phyloP scores from a whole-genome alignment of 2,113 vertebrate genomes.

The Cervus canadensis region DNA sequence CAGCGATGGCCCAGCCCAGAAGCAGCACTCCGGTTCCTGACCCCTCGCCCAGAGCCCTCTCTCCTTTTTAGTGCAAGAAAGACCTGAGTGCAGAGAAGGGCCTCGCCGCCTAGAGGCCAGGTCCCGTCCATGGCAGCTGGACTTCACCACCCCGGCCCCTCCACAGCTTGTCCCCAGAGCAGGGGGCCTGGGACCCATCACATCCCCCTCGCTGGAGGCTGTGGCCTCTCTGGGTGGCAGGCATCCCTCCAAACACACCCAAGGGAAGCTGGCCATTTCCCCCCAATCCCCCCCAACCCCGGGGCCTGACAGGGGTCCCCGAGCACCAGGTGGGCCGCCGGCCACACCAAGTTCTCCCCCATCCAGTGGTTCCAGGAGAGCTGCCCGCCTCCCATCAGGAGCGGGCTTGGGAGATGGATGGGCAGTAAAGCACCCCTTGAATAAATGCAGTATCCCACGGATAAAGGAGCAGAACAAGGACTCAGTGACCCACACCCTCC shows the following conservation, averaged over 20 bases:
- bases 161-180: not conserved
- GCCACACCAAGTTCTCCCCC: not conserved
- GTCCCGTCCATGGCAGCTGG: not conserved
- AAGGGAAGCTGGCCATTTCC: slow-evolving; percentile 12
- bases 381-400: not conserved
- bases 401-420: not conserved
- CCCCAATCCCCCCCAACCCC: not conserved
- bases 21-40: rapidly evolving
- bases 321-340: not conserved
- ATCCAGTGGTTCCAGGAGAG: not conserved
- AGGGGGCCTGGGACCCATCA: not conserved
- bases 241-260: slow-evolving; percentile 8
- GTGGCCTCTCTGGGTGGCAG: not conserved
- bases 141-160: rapidly evolving
- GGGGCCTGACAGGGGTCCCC: not conserved
- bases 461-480: not conserved
- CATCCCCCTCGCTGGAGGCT: not conserved
- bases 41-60: not conserved
- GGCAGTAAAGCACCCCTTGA: not conserved
- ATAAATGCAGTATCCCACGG: rapidly evolving
- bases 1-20: not conserved
- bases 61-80: slow-evolving; percentile 2
- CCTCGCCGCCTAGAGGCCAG: not conserved
- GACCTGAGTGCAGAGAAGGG: slow-evolving; percentile 36
- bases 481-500: rapidly evolving